Conservation (phyloP, 2,888 invertebrate species). For the Leptinotarsa juncta region DNA sequence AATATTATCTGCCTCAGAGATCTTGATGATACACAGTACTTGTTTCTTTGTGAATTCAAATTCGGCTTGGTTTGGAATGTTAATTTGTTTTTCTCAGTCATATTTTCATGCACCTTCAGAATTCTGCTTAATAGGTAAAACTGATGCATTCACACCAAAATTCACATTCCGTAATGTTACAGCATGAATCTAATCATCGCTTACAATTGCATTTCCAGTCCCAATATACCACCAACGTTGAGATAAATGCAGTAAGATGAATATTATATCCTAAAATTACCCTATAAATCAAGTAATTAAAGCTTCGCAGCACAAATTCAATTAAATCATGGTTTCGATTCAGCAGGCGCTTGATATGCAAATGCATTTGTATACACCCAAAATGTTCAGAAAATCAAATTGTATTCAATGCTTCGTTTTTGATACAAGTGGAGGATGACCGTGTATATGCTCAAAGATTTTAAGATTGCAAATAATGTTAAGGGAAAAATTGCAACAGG, state of each 20-base stretch:
- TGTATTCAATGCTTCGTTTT: background rate
- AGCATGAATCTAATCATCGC: background rate
- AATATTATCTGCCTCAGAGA: too few species aligned
- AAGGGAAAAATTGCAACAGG: background rate
- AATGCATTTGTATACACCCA: constrained; percentile 21
- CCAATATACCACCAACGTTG: constrained; percentile 5
- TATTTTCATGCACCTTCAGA: background rate
- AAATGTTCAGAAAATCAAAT: constrained; percentile 17
- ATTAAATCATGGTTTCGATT: constrained; percentile 21
- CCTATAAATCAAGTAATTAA: constrained; percentile 34
- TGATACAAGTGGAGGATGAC: background rate
- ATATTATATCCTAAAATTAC: constrained; percentile 26
- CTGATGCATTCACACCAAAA: background rate
- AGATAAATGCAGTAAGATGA: constrained; percentile 18
- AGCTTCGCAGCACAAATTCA: constrained; percentile 19
- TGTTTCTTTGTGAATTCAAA: too few species aligned
- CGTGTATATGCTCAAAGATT: background rate
- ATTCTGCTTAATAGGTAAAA: background rate
- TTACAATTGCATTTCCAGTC: background rate
- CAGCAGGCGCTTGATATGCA: constrained; percentile 21
- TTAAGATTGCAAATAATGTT: background rate
- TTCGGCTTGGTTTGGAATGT: too few species aligned
- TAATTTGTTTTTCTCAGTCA: background rate
- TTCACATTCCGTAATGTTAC: constrained; percentile 1
- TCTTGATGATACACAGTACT: too few species aligned